These are phyloP conservation scores for Bathybates hornii DNA, from an alignment of 2,113 vertebrate genomes.

Conservation along the genomic window DNA sequence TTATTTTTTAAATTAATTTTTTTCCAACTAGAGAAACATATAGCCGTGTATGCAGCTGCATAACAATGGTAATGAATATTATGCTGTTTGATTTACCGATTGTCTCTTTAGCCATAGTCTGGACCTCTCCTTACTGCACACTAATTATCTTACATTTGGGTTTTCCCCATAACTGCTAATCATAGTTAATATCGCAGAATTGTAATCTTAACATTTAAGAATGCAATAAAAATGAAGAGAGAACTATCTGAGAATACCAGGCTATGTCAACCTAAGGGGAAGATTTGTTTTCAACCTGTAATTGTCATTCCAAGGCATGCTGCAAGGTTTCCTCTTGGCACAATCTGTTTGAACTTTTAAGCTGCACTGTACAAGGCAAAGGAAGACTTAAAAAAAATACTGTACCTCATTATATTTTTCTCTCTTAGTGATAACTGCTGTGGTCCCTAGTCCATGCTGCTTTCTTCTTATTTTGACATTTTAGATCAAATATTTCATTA, in stretches of 20 bases:
- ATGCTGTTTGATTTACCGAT: not conserved
- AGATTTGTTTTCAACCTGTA: not conserved
- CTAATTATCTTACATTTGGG: not conserved
- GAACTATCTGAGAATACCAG: not conserved
- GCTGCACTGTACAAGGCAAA: not conserved
- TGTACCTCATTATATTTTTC: constrained; percentile 1
- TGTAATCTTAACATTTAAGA: not conserved
- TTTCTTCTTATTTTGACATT: constrained; percentile 50
- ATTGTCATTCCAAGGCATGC: not conserved
- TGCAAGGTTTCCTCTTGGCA: not conserved
- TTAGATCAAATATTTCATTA: constrained; percentile 50
- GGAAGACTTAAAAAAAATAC: not conserved
- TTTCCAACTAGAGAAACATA: not conserved
- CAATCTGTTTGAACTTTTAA: not conserved
- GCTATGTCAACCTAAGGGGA: not conserved
- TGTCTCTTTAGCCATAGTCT: not conserved
- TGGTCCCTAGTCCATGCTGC: not conserved
- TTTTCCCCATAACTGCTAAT: not conserved
- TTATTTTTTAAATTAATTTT: not conserved
- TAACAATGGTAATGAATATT: not conserved
- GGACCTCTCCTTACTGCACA: not conserved
- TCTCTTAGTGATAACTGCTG: not conserved
- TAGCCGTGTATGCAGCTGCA: not conserved
- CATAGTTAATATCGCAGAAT: not conserved
- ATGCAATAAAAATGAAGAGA: not conserved